A percentile compares a stretch with the other conserved stretches of the same genome.
These are phyloP conservation scores for Dinomys branickii DNA, from an alignment of 2,113 vertebrate genomes.

Conservation along the genomic window DNA sequence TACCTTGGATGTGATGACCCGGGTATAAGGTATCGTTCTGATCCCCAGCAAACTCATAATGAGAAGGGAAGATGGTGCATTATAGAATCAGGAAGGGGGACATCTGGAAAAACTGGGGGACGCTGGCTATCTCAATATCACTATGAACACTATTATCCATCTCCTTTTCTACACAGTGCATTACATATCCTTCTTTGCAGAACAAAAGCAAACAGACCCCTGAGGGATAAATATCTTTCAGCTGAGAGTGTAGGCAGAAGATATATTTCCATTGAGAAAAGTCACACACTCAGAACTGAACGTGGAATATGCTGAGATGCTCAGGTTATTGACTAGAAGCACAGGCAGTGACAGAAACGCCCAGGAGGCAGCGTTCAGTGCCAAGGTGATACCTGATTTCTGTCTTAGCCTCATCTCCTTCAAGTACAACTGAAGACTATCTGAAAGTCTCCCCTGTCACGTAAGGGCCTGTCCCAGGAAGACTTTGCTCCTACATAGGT, in stretches of 20 bases:
- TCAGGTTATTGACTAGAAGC: neutral
- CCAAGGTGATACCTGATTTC: slow-evolving; percentile 47
- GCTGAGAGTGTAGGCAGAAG: neutral
- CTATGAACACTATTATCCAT: neutral
- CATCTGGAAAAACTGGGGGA: neutral
- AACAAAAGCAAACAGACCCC: neutral
- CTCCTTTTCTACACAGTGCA: neutral
- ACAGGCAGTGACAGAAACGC: slow-evolving; percentile 6
- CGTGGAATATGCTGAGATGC: neutral
- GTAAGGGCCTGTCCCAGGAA: neutral
- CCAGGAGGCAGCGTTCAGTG: slow-evolving; percentile 13
- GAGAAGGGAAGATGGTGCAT: neutral
- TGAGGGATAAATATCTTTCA: slow-evolving; percentile 4
- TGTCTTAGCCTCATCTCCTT: neutral
- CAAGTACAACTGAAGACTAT: slow-evolving; percentile 20
- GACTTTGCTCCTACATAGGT: neutral
- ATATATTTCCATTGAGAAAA: neutral
- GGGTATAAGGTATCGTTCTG: neutral
- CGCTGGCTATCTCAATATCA: neutral
- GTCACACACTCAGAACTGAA: neutral
- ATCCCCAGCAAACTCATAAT: neutral
- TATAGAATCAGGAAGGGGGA: neutral
- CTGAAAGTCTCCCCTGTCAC: neutral
- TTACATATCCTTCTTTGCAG: slow-evolving; percentile 43
- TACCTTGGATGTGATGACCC: neutral